These are phyloP conservation scores for Cinara cedri DNA, from an alignment of 2,888 invertebrate genomes.

Conservation along the genomic window DNA sequence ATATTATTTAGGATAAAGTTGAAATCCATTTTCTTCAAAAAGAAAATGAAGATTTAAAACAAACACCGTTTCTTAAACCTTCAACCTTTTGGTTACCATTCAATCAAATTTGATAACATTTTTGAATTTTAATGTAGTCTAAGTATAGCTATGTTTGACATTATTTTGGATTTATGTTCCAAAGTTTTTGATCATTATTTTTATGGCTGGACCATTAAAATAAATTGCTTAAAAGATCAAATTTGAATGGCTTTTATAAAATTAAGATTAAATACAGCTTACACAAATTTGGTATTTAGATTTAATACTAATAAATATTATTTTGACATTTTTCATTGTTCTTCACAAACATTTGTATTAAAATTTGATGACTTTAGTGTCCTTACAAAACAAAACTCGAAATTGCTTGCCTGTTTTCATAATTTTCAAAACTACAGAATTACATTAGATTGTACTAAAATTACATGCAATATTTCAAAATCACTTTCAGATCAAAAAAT, in stretches of 20 bases:
- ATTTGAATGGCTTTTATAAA: conserved; percentile 46
- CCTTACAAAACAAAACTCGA: too few relatives aligned
- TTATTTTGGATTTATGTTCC: conserved; percentile 1
- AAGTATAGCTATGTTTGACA: conserved; percentile 19
- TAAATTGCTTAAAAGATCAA: conserved; percentile 27
- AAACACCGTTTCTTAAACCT: not conserved
- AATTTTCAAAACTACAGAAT: too few relatives aligned
- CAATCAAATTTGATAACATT: not conserved
- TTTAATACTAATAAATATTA: too few relatives aligned
- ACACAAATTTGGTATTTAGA: too few relatives aligned
- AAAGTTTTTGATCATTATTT: conserved; percentile 18
- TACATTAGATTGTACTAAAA: too few relatives aligned
- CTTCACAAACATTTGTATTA: too few relatives aligned
- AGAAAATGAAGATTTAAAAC: conserved; percentile 26
- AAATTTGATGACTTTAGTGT: too few relatives aligned
- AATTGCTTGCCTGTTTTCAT: too few relatives aligned
- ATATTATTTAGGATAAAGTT: not conserved
- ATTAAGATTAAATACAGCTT: too few relatives aligned
- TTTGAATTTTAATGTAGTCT: conserved; percentile 26
- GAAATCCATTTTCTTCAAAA: conserved; percentile 7
- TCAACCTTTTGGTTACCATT: conserved; percentile 21
- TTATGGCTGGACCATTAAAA: conserved; percentile 21
- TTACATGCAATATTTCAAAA: too few relatives aligned
- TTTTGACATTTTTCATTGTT: too few relatives aligned
- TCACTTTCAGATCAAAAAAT: too few relatives aligned